Percentiles rank a stretch among this genome's conserved stretches.
Conservation (phyloP, 2,888 invertebrate genomes). For the Nasonovia ribisnigri region DNA sequence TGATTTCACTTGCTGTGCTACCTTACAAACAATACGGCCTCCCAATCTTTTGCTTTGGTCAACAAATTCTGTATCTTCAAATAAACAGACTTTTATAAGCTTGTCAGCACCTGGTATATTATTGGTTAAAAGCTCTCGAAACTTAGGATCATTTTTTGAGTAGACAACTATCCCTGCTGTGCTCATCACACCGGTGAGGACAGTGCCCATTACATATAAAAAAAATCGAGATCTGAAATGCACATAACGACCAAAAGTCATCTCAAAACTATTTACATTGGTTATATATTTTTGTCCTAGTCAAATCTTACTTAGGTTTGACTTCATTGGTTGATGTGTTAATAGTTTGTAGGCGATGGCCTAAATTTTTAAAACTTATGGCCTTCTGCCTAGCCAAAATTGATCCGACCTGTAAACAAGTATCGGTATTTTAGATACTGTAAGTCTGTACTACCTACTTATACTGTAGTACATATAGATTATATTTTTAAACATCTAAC, state of each 20-base stretch:
- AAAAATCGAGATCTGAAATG: constrained; percentile 50
- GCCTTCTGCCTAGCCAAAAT: constrained; percentile 2
- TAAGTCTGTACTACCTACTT: too few species aligned
- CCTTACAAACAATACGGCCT: constrained; percentile 49
- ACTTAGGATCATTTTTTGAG: constrained; percentile 78
- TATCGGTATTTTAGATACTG: background rate
- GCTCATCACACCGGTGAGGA: constrained; percentile 72
- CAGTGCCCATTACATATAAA: constrained; percentile 68
- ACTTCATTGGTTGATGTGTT: constrained; percentile 52
- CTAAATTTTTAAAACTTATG: background rate
- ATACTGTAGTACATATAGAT: background rate
- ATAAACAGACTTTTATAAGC: constrained; percentile 76
- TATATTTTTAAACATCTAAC: background rate
- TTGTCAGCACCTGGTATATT: constrained; percentile 78
- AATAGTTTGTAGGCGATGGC: constrained; percentile 1
- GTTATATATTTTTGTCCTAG: background rate
- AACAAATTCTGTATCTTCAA: constrained; percentile 71
- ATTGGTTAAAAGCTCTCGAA: constrained; percentile 77
- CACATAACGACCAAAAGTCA: background rate
- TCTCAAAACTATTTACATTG: background rate
- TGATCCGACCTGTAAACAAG: constrained; percentile 24
- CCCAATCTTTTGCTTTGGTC: constrained; percentile 33
- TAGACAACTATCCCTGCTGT: constrained; percentile 73
- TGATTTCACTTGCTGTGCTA: constrained; percentile 50
- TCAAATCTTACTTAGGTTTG: constrained; percentile 40